phyloP scores from a whole-genome alignment of 2,888 invertebrate species.

The Andrena haemorrhoa region DNA sequence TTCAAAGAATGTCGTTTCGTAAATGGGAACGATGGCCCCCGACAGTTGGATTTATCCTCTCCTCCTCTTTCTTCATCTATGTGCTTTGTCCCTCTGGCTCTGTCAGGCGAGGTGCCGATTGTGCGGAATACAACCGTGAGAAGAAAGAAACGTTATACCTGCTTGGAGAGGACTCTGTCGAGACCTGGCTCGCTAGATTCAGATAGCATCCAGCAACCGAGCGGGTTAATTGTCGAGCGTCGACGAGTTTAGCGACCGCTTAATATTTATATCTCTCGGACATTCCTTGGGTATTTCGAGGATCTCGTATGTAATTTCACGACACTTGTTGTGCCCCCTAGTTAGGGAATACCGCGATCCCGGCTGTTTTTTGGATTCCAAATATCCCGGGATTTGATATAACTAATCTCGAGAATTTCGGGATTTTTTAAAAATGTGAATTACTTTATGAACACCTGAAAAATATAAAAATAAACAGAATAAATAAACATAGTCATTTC shows the following conservation, averaged over 20 bases:
- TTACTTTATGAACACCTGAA: too few species aligned
- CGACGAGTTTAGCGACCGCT: slow-evolving; percentile 49
- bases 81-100: slow-evolving; percentile 6
- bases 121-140: slow-evolving; percentile 53
- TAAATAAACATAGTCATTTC: too few species aligned
- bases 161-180: slow-evolving; percentile 32
- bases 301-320: not conserved
- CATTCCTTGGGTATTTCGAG: not conserved
- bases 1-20: too few species aligned
- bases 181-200: slow-evolving; percentile 37
- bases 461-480: too few species aligned
- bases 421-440: too few species aligned
- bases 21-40: not conserved
- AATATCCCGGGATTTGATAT: too few species aligned
- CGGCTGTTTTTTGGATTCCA: too few species aligned
- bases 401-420: too few species aligned
- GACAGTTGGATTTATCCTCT: not conserved
- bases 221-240: slow-evolving; percentile 50
- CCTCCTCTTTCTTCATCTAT: not conserved
- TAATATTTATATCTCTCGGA: slow-evolving; percentile 9
- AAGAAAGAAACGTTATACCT: slow-evolving; percentile 51
- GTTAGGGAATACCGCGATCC: too few species aligned
- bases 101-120: slow-evolving; percentile 34
- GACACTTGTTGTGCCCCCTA: not conserved
- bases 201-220: slow-evolving; percentile 40